phyloP scores from a whole-genome alignment of 2,113 vertebrate genomes.

The Rhabdornis inornatus region DNA sequence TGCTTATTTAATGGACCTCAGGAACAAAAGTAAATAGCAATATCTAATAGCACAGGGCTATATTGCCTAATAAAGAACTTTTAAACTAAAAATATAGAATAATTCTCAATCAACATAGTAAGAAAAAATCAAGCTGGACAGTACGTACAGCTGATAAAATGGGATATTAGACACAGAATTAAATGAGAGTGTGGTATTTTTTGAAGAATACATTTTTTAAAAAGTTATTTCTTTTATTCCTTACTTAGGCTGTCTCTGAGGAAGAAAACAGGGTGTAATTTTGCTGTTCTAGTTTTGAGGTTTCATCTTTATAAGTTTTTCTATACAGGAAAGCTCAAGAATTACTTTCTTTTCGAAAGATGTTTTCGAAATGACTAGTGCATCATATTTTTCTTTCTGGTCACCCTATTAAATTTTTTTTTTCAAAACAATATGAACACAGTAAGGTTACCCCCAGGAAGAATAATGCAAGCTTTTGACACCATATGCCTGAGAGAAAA shows the following conservation, averaged over 20 bases:
- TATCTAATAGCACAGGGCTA: not conserved
- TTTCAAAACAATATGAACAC: not conserved
- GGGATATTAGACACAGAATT: not conserved
- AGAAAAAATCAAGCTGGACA: not conserved
- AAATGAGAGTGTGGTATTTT: not conserved
- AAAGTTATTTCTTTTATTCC: not conserved
- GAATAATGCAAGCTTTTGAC: not conserved
- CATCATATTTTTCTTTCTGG: not conserved
- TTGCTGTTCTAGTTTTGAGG: not conserved
- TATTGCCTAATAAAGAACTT: not conserved
- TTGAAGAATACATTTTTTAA: not conserved
- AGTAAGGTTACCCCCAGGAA: not conserved
- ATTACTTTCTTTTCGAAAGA: not conserved
- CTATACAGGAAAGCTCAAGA: not conserved
- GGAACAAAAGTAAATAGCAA: not conserved
- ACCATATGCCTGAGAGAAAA: not conserved
- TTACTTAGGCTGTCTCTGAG: not conserved
- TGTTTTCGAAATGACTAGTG: not conserved
- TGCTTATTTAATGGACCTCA: not conserved
- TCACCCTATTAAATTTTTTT: not conserved
- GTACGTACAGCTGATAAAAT: not conserved
- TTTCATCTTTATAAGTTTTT: not conserved
- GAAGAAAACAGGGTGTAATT: not conserved
- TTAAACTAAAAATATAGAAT: not conserved
- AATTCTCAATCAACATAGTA: fast-evolving